Conservation (phyloP, 1,140 invertebrate genomes). For the Pogonomyrmex californicus region DNA sequence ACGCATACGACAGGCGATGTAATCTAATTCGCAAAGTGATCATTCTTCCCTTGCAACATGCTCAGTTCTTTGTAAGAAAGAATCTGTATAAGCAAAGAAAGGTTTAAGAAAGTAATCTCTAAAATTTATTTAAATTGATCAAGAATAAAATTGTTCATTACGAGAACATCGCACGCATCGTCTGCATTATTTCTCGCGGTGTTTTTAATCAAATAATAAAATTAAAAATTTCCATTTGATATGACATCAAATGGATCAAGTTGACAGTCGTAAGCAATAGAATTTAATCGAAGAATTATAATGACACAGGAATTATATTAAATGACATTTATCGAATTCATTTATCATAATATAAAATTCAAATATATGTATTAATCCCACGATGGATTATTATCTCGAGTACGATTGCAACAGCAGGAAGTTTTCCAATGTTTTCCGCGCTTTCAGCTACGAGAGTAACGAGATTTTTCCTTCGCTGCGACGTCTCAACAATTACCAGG, state of each 20-base stretch:
- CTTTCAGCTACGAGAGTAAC: conserved; percentile 34
- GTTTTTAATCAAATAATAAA: conserved; percentile 5
- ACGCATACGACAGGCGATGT: background rate
- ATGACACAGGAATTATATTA: background rate
- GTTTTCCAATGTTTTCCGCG: conserved; percentile 4
- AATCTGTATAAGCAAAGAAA: background rate
- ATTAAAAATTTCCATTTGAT: background rate
- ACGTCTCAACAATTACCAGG: conserved; percentile 50
- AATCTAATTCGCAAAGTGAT: conserved; percentile 17
- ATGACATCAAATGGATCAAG: background rate
- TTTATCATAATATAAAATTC: conserved; percentile 4
- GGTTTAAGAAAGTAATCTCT: too few species aligned
- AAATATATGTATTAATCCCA: conserved; percentile 8
- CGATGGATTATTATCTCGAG: conserved; percentile 6
- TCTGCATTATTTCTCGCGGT: background rate
- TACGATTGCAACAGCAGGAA: conserved; percentile 23
- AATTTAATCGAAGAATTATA: conserved; percentile 34
- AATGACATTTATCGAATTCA: background rate
- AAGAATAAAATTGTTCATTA: background rate
- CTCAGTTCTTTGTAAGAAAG: background rate
- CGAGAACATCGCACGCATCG: background rate
- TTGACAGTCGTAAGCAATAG: background rate
- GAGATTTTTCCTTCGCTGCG: conserved; percentile 31
- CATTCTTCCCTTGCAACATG: background rate
- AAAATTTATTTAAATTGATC: background rate